These are phyloP conservation scores for Synergus gifuensis DNA, from an alignment of 2,888 invertebrate species.

Conservation along the genomic window DNA sequence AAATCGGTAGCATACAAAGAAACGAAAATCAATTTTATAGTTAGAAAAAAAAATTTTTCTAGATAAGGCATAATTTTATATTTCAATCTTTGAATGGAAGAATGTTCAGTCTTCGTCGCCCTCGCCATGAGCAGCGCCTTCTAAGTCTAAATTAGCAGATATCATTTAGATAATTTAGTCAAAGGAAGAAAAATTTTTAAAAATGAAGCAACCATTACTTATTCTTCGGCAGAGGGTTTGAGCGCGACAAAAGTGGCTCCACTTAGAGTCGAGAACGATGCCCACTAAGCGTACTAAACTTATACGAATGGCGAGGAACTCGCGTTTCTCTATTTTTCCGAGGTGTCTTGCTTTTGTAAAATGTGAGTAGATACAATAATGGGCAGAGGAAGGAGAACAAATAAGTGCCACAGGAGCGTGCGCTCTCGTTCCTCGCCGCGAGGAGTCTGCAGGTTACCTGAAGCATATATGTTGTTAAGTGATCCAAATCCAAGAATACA, in stretches of 20 bases:
- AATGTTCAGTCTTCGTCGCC: constrained; percentile 13
- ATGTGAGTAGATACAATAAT: constrained; percentile 45
- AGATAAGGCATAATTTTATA: background rate
- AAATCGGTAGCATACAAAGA: background rate
- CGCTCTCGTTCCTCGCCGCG: constrained; percentile 51
- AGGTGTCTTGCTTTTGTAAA: constrained; percentile 67
- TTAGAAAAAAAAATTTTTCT: background rate
- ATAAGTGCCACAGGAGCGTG: constrained; percentile 72
- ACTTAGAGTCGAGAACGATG: constrained; percentile 8
- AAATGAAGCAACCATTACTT: background rate
- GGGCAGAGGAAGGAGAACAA: constrained; percentile 55
- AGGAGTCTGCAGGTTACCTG: constrained; percentile 67
- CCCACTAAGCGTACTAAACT: background rate
- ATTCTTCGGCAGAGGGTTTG: constrained; percentile 2
- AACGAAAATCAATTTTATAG: constrained; percentile 4
- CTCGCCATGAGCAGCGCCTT: background rate
- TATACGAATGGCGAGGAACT: constrained; percentile 41
- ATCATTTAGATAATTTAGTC: constrained; percentile 28
- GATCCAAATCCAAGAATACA: constrained; percentile 71
- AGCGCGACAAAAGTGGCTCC: constrained; percentile 2
- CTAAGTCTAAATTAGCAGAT: constrained; percentile 6
- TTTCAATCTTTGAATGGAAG: background rate
- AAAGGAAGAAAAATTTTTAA: background rate
- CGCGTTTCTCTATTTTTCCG: constrained; percentile 64
- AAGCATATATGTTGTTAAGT: constrained; percentile 68